These are phyloP conservation scores for Carlito syrichta DNA, from an alignment of 2,113 vertebrate species.

Conservation along the genomic window DNA sequence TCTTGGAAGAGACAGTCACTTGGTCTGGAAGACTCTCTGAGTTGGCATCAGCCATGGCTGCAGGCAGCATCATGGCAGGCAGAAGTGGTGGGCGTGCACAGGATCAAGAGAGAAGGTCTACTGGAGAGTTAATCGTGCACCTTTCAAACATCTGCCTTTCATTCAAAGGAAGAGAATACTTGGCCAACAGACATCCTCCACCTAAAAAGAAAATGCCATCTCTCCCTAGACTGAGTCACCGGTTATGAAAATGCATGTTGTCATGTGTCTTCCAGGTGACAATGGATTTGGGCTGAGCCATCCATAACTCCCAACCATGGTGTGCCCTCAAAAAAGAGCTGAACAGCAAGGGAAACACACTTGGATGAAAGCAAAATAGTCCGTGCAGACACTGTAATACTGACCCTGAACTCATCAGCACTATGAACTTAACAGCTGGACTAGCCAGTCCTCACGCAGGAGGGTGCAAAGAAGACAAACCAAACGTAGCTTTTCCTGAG, in stretches of 20 bases:
- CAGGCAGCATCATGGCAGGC: neutral
- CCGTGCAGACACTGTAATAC: neutral
- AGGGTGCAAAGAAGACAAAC: neutral
- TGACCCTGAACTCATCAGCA: neutral
- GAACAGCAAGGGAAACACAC: neutral
- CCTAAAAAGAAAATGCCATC: neutral
- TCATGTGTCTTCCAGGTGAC: neutral
- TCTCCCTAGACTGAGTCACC: neutral
- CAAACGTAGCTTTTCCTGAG: neutral
- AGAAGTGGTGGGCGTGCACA: rapidly evolving
- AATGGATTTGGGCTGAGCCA: neutral
- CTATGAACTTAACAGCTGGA: neutral
- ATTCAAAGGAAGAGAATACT: neutral
- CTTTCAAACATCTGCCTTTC: neutral
- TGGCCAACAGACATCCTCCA: neutral
- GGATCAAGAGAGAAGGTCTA: neutral
- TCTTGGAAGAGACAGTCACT: neutral
- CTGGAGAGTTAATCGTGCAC: neutral
- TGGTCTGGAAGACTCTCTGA: neutral
- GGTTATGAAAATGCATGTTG: neutral
- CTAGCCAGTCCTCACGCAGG: neutral
- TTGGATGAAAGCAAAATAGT: neutral
- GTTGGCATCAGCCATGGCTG: neutral
- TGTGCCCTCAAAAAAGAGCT: neutral
- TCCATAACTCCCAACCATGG: neutral